Conservation (phyloP, 2,797 vertebrate genomes). For the Taenioides sp. region DNA sequence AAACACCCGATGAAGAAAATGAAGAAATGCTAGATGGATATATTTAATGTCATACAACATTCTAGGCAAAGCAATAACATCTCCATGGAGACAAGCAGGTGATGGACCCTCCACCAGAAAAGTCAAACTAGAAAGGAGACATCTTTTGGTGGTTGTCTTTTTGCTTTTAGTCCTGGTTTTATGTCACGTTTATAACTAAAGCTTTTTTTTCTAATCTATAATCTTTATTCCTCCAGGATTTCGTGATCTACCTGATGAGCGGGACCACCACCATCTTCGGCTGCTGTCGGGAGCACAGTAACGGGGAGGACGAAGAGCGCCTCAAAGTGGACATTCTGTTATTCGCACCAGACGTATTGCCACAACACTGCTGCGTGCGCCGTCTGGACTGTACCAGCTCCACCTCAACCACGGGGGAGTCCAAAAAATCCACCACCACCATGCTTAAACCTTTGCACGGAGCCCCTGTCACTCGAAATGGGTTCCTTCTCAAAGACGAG, state of each 20-base stretch:
- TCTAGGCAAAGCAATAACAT: no score
- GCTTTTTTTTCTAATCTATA: neutral
- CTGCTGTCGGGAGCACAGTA: slow-evolving; percentile 67
- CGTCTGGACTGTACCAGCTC: slow-evolving; percentile 58
- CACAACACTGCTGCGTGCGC: slow-evolving; percentile 77
- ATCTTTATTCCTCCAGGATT: slow-evolving; percentile 64
- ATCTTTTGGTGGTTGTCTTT: no score
- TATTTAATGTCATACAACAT: no score
- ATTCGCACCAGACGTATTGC: slow-evolving; percentile 77
- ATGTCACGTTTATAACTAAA: no score
- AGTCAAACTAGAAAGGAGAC: no score
- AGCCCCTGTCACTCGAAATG: slow-evolving; percentile 75
- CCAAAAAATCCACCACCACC: slow-evolving; percentile 52
- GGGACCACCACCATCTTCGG: slow-evolving; percentile 76
- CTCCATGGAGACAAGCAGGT: no score
- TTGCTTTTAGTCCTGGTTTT: no score
- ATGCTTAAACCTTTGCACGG: slow-evolving; percentile 74
- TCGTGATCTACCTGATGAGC: slow-evolving; percentile 81
- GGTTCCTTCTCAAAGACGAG: slow-evolving; percentile 66
- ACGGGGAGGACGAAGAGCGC: slow-evolving; percentile 71
- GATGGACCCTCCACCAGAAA: no score
- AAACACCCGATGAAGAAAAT: no score
- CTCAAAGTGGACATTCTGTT: slow-evolving; percentile 79
- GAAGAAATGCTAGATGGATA: no score
- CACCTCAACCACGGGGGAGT: slow-evolving; percentile 36